Percentiles rank a stretch among this genome's conserved stretches.
Evolutionary conservation across 2,888 invertebrate genomes (phyloP).

Genomic region (Trachelus tabidus): DNA sequence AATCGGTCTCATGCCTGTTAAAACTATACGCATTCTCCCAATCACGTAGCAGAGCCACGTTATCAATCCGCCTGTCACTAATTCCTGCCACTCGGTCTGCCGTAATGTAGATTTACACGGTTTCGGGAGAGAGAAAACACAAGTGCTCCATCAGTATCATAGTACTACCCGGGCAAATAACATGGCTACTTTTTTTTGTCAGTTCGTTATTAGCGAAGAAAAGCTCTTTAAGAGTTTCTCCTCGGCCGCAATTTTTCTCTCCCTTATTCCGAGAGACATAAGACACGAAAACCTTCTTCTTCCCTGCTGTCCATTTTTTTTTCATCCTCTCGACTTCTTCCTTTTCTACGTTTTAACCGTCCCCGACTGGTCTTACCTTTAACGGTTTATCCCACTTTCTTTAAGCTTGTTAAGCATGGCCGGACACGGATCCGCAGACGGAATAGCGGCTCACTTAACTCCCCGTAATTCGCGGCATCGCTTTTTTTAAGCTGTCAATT

Average conservation of each 20-base stretch:
- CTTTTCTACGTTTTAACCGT: not conserved
- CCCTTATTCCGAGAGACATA: not conserved
- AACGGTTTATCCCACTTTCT: not conserved
- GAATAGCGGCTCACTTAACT: not conserved
- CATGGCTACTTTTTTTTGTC: not conserved
- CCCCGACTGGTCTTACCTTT: not conserved
- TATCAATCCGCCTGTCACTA: not conserved
- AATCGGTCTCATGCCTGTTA: not conserved
- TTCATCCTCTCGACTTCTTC: not conserved
- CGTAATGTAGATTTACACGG: not conserved
- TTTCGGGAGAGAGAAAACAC: not conserved
- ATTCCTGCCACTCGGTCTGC: not conserved
- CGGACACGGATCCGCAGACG: not conserved
- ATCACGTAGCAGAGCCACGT: not conserved
- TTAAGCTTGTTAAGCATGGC: not conserved
- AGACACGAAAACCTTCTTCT: not conserved
- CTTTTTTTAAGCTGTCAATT: not conserved
- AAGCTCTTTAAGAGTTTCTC: not conserved
- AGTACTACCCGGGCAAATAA: not conserved
- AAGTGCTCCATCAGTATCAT: not conserved
- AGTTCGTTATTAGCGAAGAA: not conserved
- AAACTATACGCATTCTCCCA: not conserved
- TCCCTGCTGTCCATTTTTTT: not conserved
- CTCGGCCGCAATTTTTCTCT: not conserved
- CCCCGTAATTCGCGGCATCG: not conserved